A percentile compares a stretch with the other conserved stretches of the same genome.
phyloP scores from a whole-genome alignment of 2,113 vertebrate species.

The Callionymus lyra region DNA sequence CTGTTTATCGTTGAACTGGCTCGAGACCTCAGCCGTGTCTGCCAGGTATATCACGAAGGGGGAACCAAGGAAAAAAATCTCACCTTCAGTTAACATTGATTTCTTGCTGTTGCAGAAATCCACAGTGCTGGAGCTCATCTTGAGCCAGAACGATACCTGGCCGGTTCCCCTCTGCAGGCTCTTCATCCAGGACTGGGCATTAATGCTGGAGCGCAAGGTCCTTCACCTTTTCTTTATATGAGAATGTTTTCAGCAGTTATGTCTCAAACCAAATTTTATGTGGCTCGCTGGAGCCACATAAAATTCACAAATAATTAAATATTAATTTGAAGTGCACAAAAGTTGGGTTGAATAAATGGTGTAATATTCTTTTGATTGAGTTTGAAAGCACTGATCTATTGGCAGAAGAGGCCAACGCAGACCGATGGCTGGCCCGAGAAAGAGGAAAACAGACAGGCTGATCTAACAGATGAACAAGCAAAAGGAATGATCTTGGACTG shows the following conservation, averaged over 20 bases:
- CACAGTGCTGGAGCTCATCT: conserved; percentile 60
- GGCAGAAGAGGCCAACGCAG: conserved; percentile 60
- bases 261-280: too few species aligned
- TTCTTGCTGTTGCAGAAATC: conserved; percentile 43
- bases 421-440: conserved; percentile 58
- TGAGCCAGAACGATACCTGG: conserved; percentile 63
- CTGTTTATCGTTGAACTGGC: conserved; percentile 64
- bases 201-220: conserved; percentile 67
- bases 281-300: too few species aligned
- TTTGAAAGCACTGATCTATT: conserved; percentile 5
- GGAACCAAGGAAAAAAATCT: background rate
- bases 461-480: conserved; percentile 35
- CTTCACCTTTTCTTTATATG: too few species aligned
- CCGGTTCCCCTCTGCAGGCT: conserved; percentile 52
- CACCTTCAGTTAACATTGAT: background rate
- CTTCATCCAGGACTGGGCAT: conserved; percentile 64
- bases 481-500: conserved; percentile 55
- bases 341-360: too few species aligned
- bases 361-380: too few species aligned
- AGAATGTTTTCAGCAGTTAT: too few species aligned
- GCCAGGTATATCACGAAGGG: conserved; percentile 51
- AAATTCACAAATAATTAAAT: too few species aligned
- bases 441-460: conserved; percentile 23
- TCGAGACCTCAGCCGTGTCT: conserved; percentile 61
- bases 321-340: too few species aligned